Base-by-base conservation (phyloP, 2,113 vertebrate species). In the Bubo blakistoni region DNA sequence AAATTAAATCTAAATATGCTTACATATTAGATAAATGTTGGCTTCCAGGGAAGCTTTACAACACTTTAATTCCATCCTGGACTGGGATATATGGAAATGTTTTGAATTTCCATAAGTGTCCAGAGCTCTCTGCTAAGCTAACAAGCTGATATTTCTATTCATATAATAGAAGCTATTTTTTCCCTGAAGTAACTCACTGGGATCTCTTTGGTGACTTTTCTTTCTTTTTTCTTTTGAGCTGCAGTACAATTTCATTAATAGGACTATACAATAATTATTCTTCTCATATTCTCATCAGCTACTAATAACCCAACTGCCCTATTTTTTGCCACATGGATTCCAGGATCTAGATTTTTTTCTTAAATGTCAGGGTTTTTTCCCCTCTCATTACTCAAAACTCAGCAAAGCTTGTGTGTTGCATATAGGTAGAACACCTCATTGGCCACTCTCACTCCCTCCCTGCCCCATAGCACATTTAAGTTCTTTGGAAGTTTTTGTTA, bases 1-100 rank as follows among this genome's bases (percentile, higher is more conserved):
- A 95, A 96, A 97, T 93, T 32, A 95, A 97, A 94, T 95, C 91
- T 95, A 97, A 97, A 97, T 97, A 93, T 95, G 79, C 96, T 97
- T 97, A 96, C 91, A 66, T 96, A 95, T 95, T 94, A 95, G 95
- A 96, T 92, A 97, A 95, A 94, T 76, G 80, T 86, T 97, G 93
- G 96, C 94, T 97, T 96, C 73, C 76, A 89, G 66, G 70, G 82
- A 92, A 95, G 90, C 7, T 94, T 96, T 94, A 81, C 74, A 95
- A 88, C 86, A 90, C 54, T 92, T 87, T 89, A 81, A 91, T 95
- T 97, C 77, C 73, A 86, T 71, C 59, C 70, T 94, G 85, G 80
- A 88, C 92, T 80, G 34, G 65, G 73, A 78, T 97, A 93, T 91
- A 94, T 90, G 61, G 89, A 96, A 97, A 81, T 80, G 70, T 93